Conservation (phyloP, 2,113 vertebrate genomes). For the Oryzias celebensis region DNA sequence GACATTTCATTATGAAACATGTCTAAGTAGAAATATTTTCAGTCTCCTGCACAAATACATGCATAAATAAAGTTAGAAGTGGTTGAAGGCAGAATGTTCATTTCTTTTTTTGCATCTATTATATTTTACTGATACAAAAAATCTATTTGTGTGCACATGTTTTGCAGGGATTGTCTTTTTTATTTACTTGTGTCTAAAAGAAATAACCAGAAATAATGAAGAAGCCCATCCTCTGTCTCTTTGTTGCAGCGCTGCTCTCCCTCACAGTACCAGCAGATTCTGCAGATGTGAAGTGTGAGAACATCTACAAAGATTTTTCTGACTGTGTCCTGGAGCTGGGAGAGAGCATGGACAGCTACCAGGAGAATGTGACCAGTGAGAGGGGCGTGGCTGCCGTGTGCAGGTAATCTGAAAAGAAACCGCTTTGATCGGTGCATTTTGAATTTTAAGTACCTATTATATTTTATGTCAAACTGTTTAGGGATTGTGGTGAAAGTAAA, state of each 20-base stretch:
- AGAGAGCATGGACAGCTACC: constrained; percentile 73
- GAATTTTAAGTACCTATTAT: no score
- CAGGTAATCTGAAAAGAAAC: constrained; percentile 39
- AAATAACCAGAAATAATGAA: background rate
- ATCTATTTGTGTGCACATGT: no score
- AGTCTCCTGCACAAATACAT: no score
- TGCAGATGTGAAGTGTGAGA: constrained; percentile 60
- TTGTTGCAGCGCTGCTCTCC: constrained; percentile 60
- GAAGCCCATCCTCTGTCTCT: constrained; percentile 2
- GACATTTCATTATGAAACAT: background rate
- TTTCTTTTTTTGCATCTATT: no score
- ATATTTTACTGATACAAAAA: no score
- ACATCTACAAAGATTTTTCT: constrained; percentile 77
- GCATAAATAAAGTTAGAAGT: no score
- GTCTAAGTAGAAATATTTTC: background rate
- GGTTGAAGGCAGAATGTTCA: no score
- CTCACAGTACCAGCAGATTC: constrained; percentile 48
- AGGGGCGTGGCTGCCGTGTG: constrained; percentile 70
- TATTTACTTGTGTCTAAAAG: no score
- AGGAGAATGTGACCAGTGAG: constrained; percentile 66
- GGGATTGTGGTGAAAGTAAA: no score
- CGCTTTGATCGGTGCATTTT: background rate
- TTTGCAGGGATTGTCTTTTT: no score
- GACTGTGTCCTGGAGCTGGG: constrained; percentile 77
- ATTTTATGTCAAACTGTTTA: no score